A percentile compares a stretch with the other conserved stretches of the same genome.
These are phyloP conservation scores for Crypturellus tataupa DNA, from an alignment of 2,797 vertebrate species.

Conservation along the genomic window DNA sequence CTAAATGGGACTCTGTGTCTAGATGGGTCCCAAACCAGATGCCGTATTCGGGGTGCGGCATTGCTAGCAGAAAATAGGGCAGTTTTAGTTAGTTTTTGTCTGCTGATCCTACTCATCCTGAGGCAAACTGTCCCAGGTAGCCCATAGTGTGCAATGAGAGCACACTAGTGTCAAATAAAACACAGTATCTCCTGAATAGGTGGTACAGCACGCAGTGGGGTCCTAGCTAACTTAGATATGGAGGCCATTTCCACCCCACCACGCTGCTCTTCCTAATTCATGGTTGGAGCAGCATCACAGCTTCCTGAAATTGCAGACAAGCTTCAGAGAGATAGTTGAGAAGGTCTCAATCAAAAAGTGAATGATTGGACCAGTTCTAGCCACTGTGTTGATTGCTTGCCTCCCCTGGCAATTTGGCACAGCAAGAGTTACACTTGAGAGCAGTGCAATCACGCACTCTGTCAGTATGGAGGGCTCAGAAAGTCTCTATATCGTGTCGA, in stretches of 20 bases:
- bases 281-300: background rate
- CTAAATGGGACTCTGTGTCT: too few species aligned
- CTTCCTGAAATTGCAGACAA: background rate
- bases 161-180: background rate
- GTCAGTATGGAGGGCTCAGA: background rate
- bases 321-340: slow-evolving; percentile 1
- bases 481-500: background rate
- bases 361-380: background rate
- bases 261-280: background rate
- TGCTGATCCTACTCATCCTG: background rate
- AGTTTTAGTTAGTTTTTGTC: background rate
- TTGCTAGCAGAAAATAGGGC: background rate
- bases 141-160: background rate
- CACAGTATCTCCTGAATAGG: background rate
- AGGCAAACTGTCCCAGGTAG: background rate
- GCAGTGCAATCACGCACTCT: background rate
- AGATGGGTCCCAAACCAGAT: background rate
- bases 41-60: background rate
- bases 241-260: background rate
- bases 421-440: background rate
- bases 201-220: background rate
- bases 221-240: background rate
- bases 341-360: background rate
- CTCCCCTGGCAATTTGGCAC: background rate
- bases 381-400: background rate